Evolutionary conservation across 2,888 invertebrate species (phyloP).

Genomic region (Ctena decussata): DNA sequence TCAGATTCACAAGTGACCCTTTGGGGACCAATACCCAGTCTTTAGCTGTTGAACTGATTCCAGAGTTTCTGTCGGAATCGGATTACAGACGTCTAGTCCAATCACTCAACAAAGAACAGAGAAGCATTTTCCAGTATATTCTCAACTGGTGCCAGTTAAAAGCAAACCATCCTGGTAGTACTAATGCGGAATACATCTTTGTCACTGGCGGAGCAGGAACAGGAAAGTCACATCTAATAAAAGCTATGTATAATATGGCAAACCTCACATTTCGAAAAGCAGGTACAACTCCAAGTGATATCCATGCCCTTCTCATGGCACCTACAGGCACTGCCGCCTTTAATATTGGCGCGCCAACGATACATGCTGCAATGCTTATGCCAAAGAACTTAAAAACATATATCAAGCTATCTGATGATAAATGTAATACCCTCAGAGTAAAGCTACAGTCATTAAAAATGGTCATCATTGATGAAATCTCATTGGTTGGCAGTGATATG

Average conservation of each 20-base stretch:
- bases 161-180: too few relatives aligned
- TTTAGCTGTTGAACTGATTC: constrained; percentile 22
- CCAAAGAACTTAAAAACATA: constrained; percentile 41
- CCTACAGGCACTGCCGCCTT: constrained; percentile 66
- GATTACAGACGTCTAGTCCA: constrained; percentile 15
- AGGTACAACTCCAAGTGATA: constrained; percentile 42
- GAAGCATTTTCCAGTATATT: constrained; percentile 18
- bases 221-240: constrained; percentile 58
- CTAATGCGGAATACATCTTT: too few relatives aligned
- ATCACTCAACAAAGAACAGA: constrained; percentile 24
- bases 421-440: constrained; percentile 37
- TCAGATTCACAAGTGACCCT: neutral
- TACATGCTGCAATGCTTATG: constrained; percentile 42
- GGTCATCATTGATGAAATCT: too few relatives aligned
- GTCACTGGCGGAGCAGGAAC: constrained; percentile 63
- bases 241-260: constrained; percentile 56
- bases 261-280: constrained; percentile 28
- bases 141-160: constrained; percentile 32
- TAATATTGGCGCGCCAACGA: constrained; percentile 63
- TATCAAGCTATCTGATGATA: too few relatives aligned
- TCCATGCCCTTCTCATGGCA: constrained; percentile 58
- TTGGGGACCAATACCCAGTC: too few relatives aligned
- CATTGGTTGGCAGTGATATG: constrained; percentile 53
- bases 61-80: constrained; percentile 1
- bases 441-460: constrained; percentile 43